Evolutionary conservation across 2,113 vertebrate species (phyloP).

Genomic region (Clarias macrocephalus): DNA sequence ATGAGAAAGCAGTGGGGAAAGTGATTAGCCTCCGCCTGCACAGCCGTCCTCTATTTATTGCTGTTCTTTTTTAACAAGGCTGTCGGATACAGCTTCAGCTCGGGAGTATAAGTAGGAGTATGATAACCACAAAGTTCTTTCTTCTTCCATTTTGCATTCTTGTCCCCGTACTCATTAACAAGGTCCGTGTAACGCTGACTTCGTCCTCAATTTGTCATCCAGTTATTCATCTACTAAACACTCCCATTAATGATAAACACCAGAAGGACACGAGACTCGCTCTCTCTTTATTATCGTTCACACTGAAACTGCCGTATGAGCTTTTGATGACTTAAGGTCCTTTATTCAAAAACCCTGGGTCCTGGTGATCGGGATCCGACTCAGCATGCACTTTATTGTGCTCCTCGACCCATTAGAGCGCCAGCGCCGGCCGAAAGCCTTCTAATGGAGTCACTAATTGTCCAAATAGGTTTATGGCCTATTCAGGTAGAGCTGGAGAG

Average conservation of each 20-base stretch:
- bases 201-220: constrained; percentile 55
- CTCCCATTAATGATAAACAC: constrained; percentile 50
- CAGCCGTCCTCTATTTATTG: constrained; percentile 50
- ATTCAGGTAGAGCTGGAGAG: constrained; percentile 51
- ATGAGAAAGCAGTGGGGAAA: constrained; percentile 74
- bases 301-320: constrained; percentile 46
- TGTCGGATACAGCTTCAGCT: constrained; percentile 5
- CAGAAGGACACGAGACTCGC: constrained; percentile 34
- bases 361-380: constrained; percentile 48
- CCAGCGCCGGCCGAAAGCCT: constrained; percentile 64
- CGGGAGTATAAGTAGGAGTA: constrained; percentile 2
- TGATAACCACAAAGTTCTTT: neutral
- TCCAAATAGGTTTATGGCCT: constrained; percentile 69
- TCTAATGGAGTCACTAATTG: constrained; percentile 77
- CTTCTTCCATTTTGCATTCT: constrained; percentile 15
- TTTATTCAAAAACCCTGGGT: constrained; percentile 51
- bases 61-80: constrained; percentile 44
- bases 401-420: constrained; percentile 70
- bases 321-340: constrained; percentile 70
- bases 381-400: constrained; percentile 68
- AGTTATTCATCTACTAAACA: constrained; percentile 54
- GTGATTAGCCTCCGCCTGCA: constrained; percentile 68
- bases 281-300: constrained; percentile 20
- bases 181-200: constrained; percentile 37
- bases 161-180: constrained; percentile 60